Evolutionary conservation across 2,113 vertebrate species (phyloP), one percentile per base, ranked within the genome.

Genomic region (Pica pica): DNA sequence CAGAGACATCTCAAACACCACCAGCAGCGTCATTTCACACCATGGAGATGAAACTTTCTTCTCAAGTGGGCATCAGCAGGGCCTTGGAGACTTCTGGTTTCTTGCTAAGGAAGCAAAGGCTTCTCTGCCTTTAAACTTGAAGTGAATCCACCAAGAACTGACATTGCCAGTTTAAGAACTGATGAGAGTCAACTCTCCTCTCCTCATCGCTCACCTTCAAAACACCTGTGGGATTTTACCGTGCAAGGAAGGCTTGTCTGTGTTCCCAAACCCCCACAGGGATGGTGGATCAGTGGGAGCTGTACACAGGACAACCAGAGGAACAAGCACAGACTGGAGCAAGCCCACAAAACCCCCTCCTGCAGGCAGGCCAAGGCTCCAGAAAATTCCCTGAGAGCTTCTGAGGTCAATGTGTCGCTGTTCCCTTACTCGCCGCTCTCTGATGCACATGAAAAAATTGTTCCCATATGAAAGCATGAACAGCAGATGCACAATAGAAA

Each of bases 401-500:
- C 11, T 65, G 76, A 85, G 83, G 90, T 95, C 90, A 93, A 21
- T 2, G n/a, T 59, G 83, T 73, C 2, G 1, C 82, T 60, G 49
- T 60, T 94, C 69, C 82, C 44, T 87, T 89, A 76, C 56, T 83
- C 91, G 63, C 23, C 37, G 55, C n/a, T 82, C 49, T 65, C 61
- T 53, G 65, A 71, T 65, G 44, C 35, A 46, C 78, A 89, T 1
- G 7, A 87, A 83, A 89, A 94, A 69, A 69, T 57, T 88, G 79
- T 52, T 94, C 75, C 88, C 59, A 57, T 85, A 69, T 88, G 84
- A 87, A 94, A 84, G 50, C 67, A 49, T 39, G 59, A 85, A 39
- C 46, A 93, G 59, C 80, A 94, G 63, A 85, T 61, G 68, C 63
- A 95, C 59, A 93, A 80, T 33, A 83, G 69, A 89, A 71, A 90